Evolutionary conservation across 2,888 invertebrate genomes (phyloP).

Genomic region (Teleogryllus oceanicus): DNA sequence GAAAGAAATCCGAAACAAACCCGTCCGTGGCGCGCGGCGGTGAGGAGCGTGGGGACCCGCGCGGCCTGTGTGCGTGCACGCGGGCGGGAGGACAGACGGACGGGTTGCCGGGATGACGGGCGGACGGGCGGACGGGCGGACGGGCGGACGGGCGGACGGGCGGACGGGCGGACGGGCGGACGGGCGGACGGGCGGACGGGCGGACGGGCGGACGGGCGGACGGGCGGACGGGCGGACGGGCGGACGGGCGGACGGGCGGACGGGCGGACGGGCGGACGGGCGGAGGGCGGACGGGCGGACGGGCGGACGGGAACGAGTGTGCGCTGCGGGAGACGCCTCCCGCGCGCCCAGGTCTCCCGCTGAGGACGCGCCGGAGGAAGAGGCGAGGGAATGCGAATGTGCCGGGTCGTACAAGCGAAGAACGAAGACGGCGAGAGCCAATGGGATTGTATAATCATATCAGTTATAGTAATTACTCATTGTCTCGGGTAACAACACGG

Average conservation of each 20-base stretch:
- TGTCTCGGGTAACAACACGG: too few species aligned
- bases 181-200: not conserved
- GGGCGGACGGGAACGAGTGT: too few species aligned
- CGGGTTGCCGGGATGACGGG: not conserved
- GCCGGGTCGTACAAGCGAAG: too few species aligned
- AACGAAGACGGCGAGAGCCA: too few species aligned
- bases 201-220: not conserved
- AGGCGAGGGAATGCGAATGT: too few species aligned
- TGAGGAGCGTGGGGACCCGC: not conserved
- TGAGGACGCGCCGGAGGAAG: too few species aligned
- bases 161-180: not conserved
- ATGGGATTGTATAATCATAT: too few species aligned
- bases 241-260: not conserved
- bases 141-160: not conserved
- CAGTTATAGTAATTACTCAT: too few species aligned
- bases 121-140: not conserved
- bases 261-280: not conserved
- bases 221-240: not conserved
- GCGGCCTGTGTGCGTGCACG: not conserved
- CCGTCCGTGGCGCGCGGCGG: not conserved
- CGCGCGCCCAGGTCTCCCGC: too few species aligned
- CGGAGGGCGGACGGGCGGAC: not conserved
- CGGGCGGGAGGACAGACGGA: not conserved
- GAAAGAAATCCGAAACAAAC: slow-evolving; percentile 9
- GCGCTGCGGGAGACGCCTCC: too few species aligned